Conservation (phyloP, 2,888 invertebrate genomes). For the Cerceris ruficornis region DNA sequence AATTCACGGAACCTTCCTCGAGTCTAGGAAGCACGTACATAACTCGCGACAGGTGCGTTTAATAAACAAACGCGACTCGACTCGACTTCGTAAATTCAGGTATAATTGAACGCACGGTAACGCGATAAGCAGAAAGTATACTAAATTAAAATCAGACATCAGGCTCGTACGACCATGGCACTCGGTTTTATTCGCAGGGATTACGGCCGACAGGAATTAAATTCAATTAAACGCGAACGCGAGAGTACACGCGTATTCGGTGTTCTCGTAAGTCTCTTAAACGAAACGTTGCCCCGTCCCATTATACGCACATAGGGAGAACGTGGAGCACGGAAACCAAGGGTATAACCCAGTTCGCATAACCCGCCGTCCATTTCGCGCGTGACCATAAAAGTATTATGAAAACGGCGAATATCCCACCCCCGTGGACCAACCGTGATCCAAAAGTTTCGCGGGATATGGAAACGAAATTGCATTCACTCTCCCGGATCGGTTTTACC, state of each 20-base stretch:
- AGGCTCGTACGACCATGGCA: too few relatives aligned
- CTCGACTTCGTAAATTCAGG: too few relatives aligned
- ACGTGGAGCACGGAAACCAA: neutral
- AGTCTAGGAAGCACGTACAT: too few relatives aligned
- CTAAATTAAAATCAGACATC: too few relatives aligned
- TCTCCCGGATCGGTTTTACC: constrained; percentile 14
- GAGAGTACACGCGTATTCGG: neutral
- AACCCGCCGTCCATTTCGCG: constrained; percentile 1
- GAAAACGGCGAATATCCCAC: neutral
- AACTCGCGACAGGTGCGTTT: too few relatives aligned
- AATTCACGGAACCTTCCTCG: too few relatives aligned
- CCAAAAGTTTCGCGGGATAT: constrained; percentile 15
- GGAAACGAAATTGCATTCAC: constrained; percentile 17
- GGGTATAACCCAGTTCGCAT: constrained; percentile 35
- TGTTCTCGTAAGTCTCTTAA: constrained; percentile 4
- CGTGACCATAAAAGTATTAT: constrained; percentile 34
- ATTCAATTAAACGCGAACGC: constrained; percentile 40
- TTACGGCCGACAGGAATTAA: constrained; percentile 33
- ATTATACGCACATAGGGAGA: constrained; percentile 5
- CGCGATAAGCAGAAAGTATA: too few relatives aligned
- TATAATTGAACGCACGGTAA: too few relatives aligned
- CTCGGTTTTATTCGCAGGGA: constrained; percentile 4
- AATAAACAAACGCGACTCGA: too few relatives aligned
- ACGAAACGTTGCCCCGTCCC: constrained; percentile 4
- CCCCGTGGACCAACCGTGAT: neutral